Evolutionary conservation across 2,113 vertebrate genomes (phyloP).

Genomic region (Lasiurus borealis): DNA sequence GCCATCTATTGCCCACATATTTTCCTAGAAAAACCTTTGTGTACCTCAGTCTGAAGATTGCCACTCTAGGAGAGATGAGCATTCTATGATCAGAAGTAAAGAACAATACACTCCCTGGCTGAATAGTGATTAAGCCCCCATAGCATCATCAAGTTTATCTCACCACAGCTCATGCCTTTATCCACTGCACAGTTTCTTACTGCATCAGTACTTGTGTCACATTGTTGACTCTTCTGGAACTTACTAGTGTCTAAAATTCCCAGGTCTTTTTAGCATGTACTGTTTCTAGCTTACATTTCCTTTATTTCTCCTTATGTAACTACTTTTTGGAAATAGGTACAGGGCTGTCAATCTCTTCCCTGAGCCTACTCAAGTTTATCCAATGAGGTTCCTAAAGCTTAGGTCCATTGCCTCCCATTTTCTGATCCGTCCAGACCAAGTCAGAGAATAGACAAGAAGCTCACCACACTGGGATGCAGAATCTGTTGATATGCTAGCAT

Average conservation of each 20-base stretch:
- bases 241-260: neutral
- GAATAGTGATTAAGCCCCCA: neutral
- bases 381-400: neutral
- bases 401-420: neutral
- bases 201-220: neutral
- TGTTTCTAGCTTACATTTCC: neutral
- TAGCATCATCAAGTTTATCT: neutral
- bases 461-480: neutral
- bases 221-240: neutral
- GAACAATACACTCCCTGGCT: neutral
- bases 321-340: neutral
- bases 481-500: neutral
- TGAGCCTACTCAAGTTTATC: neutral
- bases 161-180: neutral
- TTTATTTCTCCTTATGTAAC: neutral
- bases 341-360: neutral
- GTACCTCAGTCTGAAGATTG: neutral
- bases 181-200: neutral
- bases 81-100: neutral
- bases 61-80: neutral
- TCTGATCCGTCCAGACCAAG: neutral
- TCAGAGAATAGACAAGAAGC: neutral
- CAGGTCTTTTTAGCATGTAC: neutral
- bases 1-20: neutral
- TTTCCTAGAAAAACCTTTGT: neutral